Base-by-base conservation (phyloP, 2,113 vertebrate species). In the Zosterops lateralis region DNA sequence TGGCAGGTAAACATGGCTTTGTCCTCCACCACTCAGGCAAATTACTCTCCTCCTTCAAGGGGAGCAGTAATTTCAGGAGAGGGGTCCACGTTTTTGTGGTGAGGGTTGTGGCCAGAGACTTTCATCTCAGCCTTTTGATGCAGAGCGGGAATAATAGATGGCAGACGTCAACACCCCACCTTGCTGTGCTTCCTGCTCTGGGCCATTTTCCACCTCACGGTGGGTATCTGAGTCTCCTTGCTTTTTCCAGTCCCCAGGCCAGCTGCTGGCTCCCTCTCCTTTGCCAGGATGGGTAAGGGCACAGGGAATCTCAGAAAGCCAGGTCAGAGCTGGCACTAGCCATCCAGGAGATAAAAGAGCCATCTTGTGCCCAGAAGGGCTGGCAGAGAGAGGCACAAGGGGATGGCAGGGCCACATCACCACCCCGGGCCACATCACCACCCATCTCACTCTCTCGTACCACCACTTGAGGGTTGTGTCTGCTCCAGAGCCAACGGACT, bases 121-220 rank as follows among this genome's bases (percentile, higher is more conserved):
- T 96, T 96, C 75, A 96, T 96, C 95, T 94, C 3, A 7, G 85
- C 25, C 75, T 93, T 96, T 93, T 95, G 88, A 96, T 90, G 92
- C 92, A 62, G 72, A 75, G 71, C 50, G 40, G 85, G 72, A 80
- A 72, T 73, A 92, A 92, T 38, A 89, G 81, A 90, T 77, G 75
- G 75, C 88, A 83, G 82, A 82, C 6, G 1, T 82, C 85, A 94
- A 83, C 71, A 94, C 40, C 56, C 56, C 58, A 90, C 72, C 83
- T 87, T 4, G 3, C 71, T 56, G 36, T 40, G 42, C 36, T 53
- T 70, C 89, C 73, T 87, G 93, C 92, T 95, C 84, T 6, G 4
- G 87, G 84, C 65, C 85, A 44, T 96, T 92, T 94, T 85, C 79
- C 56, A 87, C 64, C 71, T 90, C 75, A 38, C 0, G 0, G 29